Evolutionary conservation across 23 tunicate species (phyloP).

Genomic region (Halocynthia roretzi): DNA sequence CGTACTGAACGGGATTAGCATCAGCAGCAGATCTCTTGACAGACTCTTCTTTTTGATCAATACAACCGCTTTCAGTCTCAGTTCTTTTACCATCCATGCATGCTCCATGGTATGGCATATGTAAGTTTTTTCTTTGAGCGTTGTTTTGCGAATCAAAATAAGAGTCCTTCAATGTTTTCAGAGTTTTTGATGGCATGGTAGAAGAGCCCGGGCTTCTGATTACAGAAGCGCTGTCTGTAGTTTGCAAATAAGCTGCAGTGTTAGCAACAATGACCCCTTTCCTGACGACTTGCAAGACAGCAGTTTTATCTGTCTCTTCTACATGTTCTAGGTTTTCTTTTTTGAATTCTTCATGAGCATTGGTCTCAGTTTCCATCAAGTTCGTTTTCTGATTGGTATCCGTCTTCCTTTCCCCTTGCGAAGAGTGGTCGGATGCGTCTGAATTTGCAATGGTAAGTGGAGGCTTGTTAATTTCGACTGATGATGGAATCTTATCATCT

Average conservation of each 20-base stretch:
- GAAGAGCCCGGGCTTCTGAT: neutral
- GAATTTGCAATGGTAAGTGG: too few species aligned
- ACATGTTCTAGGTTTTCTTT: neutral
- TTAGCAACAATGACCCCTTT: conserved; percentile 23
- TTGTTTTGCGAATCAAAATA: neutral
- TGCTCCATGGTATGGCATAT: neutral
- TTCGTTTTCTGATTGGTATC: neutral
- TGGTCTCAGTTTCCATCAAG: neutral
- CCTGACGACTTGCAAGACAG: neutral
- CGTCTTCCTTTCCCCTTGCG: neutral
- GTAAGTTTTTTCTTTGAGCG: neutral
- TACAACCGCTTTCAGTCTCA: neutral
- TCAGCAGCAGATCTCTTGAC: neutral
- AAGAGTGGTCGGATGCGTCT: neutral
- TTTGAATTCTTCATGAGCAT: too few species aligned
- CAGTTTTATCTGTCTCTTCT: neutral
- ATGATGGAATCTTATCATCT: conserved; percentile 1
- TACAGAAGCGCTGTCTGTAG: neutral
- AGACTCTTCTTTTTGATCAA: neutral
- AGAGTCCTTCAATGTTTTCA: neutral
- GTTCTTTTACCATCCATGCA: neutral
- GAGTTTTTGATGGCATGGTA: neutral
- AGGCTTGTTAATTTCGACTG: neutral
- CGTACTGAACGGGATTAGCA: conserved; percentile 20
- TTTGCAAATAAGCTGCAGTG: conserved; percentile 2